phyloP scores from a whole-genome alignment of 35 echinoderm and acorn worm genomes.

The Diadema setosum region DNA sequence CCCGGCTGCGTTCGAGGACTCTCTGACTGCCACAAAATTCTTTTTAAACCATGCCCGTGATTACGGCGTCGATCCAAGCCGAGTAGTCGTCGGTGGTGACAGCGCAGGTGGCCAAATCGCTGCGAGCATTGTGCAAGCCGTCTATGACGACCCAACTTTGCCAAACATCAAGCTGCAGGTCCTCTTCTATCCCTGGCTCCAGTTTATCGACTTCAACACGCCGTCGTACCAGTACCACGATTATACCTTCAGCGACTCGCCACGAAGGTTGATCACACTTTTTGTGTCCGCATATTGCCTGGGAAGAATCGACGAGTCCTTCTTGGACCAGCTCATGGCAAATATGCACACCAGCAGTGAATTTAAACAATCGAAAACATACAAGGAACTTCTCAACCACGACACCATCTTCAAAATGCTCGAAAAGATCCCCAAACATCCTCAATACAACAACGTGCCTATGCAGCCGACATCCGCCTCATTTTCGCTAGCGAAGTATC shows the following conservation, averaged over 20 bases:
- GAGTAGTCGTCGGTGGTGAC: constrained; percentile 70
- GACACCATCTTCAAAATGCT: not conserved
- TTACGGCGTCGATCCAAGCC: constrained; percentile 37
- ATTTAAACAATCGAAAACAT: not conserved
- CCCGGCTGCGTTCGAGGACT: constrained; percentile 70
- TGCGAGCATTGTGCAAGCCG: constrained; percentile 23
- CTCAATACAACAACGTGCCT: no score
- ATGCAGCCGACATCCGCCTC: no score
- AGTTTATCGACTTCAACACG: constrained; percentile 48
- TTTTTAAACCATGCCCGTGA: constrained; percentile 53
- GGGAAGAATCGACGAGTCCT: not conserved
- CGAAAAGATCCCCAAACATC: not conserved
- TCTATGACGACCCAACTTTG: constrained; percentile 22
- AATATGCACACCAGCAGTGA: constrained; percentile 38
- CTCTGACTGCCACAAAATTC: constrained; percentile 58
- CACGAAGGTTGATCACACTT: no score
- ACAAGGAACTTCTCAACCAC: not conserved
- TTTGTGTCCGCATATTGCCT: not conserved
- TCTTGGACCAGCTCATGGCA: constrained; percentile 14
- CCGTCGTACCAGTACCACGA: constrained; percentile 13
- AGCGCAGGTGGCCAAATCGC: constrained; percentile 80
- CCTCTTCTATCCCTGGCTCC: constrained; percentile 63
- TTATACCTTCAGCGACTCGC: no score
- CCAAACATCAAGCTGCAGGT: constrained; percentile 59
- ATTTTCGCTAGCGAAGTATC: no score